Evolutionary conservation across 2,888 invertebrate species (phyloP).

Genomic region (Empis stercorea): DNA sequence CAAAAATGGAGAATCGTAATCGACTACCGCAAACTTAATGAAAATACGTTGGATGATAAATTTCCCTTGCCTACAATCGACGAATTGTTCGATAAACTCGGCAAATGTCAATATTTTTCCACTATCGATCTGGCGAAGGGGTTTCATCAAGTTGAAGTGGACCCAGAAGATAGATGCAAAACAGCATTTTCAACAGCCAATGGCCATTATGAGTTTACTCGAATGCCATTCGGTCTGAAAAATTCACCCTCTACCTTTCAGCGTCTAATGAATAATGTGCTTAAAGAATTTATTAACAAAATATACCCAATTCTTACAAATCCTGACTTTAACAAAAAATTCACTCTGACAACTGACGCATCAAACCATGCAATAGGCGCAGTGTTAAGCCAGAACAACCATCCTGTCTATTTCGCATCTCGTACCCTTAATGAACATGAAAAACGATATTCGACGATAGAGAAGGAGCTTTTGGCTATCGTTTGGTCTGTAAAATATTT

Average conservation of each 20-base stretch:
- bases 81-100: background rate
- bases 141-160: background rate
- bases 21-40: background rate
- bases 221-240: background rate
- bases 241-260: conserved; percentile 8
- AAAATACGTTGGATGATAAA: background rate
- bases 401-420: conserved; percentile 3
- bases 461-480: conserved; percentile 8
- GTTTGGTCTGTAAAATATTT: conserved; percentile 5
- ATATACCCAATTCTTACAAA: conserved; percentile 4
- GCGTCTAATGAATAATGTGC: conserved; percentile 11
- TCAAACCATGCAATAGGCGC: conserved; percentile 4
- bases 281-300: conserved; percentile 9
- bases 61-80: background rate
- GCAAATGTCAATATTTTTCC: background rate
- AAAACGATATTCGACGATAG: conserved; percentile 4
- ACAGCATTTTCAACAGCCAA: conserved; percentile 1
- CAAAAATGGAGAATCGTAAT: background rate
- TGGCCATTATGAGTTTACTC: background rate
- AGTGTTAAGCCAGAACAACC: conserved; percentile 2
- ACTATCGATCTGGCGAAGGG: background rate
- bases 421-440: conserved; percentile 8
- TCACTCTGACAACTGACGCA: conserved; percentile 4
- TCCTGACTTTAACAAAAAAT: conserved; percentile 3
- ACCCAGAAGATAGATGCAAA: background rate